These are phyloP conservation scores for Phoenoteleia sp. DNA, from an alignment of 2,888 invertebrate species.

Conservation along the genomic window DNA sequence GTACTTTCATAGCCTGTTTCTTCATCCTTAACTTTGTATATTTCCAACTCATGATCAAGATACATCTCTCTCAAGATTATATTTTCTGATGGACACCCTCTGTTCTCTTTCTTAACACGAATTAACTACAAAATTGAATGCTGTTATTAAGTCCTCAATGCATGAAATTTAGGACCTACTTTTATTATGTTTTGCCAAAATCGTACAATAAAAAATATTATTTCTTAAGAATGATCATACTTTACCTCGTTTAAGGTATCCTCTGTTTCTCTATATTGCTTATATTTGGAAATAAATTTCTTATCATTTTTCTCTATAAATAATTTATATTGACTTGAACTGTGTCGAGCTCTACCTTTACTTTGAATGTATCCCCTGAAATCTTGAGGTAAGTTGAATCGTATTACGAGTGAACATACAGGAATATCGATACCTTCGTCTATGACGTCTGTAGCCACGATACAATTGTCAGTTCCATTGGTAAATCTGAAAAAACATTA, in stretches of 20 bases:
- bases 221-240: no score
- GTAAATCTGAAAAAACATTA: slow-evolving; percentile 88
- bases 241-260: slow-evolving; percentile 6
- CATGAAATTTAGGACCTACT: no score
- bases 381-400: slow-evolving; percentile 91
- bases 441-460: slow-evolving; percentile 93
- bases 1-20: slow-evolving; percentile 9
- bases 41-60: background rate
- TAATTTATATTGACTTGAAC: slow-evolving; percentile 89
- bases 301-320: slow-evolving; percentile 80
- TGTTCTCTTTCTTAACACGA: background rate
- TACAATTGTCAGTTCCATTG: slow-evolving; percentile 88
- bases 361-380: slow-evolving; percentile 96
- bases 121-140: background rate
- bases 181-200: no score
- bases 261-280: slow-evolving; percentile 2
- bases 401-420: slow-evolving; percentile 93
- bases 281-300: background rate
- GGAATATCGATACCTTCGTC: slow-evolving; percentile 97
- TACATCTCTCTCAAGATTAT: slow-evolving; percentile 2
- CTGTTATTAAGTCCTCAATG: no score
- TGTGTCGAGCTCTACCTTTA: slow-evolving; percentile 94
- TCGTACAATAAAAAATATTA: no score
- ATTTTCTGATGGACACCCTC: background rate
- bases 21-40: background rate